Base-by-base conservation (phyloP, 2,797 vertebrate genomes). In the Dermochelys coriacea region DNA sequence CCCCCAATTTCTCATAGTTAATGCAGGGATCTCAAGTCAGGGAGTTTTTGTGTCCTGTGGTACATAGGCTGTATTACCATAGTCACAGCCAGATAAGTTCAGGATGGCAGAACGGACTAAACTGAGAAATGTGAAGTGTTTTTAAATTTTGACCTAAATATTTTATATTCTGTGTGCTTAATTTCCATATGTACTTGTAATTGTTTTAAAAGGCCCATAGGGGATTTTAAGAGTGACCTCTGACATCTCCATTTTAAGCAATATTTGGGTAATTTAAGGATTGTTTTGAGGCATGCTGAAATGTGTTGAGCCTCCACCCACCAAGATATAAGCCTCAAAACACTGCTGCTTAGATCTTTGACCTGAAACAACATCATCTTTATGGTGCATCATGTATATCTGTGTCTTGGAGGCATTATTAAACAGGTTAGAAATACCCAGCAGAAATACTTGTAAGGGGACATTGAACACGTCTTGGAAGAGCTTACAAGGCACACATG, bases 1-100 rank as follows among this genome's bases (percentile, higher is more conserved):
- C 94, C 94, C 37, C 95, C 82, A 57, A 31, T 86, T 68, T 3
- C 80, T 11, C 47, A 27, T 4, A 78, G 95, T 80, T 84, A 91
- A 45, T 88, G 94, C 94, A 27, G 95, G 37, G 96, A 91, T 84
- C 93, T 91, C 0, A 0, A 52, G 50, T 51, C 45, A 6, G 0
- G 2, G 91, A 84, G 78, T 84, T 91, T 61, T 71, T 71, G 95
- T 89, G 27, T 77, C 49, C 11, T 5, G 10, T 52, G 1, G 79
- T 34, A 2, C n/a, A 86, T 3, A 31, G 49, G 12, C 82, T 93
- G 84, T 83, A 89, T 87, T 85, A 1, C 82, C 6, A 0, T 41
- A 29, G 80, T 92, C 83, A 25, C 81, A 47, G 90, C 51, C 45
- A 71, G 75, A 55, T 85, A 12, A 25, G 54, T 81, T 84, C 57